Evolutionary conservation across 2,888 invertebrate species (phyloP).

Genomic region (Agrilus cyanescens): DNA sequence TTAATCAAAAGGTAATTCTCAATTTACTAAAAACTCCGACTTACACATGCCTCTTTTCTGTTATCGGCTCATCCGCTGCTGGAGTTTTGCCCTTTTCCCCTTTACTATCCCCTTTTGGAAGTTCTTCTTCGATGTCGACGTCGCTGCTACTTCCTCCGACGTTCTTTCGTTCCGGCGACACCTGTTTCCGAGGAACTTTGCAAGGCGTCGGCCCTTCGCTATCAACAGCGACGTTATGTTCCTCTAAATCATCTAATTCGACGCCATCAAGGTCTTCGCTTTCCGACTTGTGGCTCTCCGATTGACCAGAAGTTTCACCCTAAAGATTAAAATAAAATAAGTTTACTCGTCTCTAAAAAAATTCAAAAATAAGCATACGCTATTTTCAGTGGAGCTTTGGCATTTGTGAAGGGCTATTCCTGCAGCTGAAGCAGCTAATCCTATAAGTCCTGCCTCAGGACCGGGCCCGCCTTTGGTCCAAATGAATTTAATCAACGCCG

Average conservation of each 20-base stretch:
- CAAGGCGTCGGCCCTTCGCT: constrained; percentile 39
- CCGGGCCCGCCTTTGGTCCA: constrained; percentile 64
- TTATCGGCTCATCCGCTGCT: neutral
- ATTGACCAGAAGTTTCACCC: constrained; percentile 50
- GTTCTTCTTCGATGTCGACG: constrained; percentile 10
- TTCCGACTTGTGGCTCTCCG: constrained; percentile 41
- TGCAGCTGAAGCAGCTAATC: constrained; percentile 34
- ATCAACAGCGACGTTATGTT: constrained; percentile 34
- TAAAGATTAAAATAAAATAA: constrained; percentile 20
- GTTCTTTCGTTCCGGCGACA: constrained; percentile 17
- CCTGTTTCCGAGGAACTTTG: constrained; percentile 36
- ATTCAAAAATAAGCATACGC: constrained; percentile 45
- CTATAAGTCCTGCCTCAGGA: constrained; percentile 33
- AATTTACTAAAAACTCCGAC: neutral
- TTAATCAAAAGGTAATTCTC: neutral
- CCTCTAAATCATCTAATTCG: constrained; percentile 35
- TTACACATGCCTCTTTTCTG: too few species aligned
- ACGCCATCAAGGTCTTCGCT: constrained; percentile 37
- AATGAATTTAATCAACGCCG: constrained; percentile 79
- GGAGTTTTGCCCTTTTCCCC: constrained; percentile 11
- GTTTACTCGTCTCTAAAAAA: constrained; percentile 23
- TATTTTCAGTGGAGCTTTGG: constrained; percentile 63
- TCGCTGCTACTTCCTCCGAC: constrained; percentile 20
- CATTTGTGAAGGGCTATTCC: constrained; percentile 40
- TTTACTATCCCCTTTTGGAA: constrained; percentile 11